These are phyloP conservation scores for Furcifer pardalis DNA, from an alignment of 2,797 vertebrate species.

Conservation along the genomic window DNA sequence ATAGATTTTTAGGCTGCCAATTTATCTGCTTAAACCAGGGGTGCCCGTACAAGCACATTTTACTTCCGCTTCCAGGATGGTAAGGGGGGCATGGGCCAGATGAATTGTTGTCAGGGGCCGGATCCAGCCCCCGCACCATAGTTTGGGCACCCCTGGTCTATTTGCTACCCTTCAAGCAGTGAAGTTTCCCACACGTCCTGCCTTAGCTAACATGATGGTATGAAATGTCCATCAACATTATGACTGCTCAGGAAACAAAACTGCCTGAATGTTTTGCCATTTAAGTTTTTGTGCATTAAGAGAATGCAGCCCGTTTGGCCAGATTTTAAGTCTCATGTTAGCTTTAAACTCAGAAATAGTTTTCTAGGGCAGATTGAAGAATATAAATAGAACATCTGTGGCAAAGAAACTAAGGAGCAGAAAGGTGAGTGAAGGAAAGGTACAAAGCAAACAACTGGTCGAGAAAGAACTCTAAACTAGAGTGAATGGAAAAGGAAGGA, in stretches of 20 bases:
- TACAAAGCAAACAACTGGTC: neutral
- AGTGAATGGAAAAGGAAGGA: neutral
- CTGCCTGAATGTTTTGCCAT: neutral
- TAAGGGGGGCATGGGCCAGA: no score
- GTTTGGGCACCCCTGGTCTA: no score
- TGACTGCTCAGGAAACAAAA: neutral
- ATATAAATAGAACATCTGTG: neutral
- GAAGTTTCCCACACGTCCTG: neutral
- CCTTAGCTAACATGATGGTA: neutral
- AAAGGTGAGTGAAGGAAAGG: neutral
- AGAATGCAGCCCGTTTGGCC: neutral
- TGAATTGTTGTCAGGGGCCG: no score
- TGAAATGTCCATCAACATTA: neutral
- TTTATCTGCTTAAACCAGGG: no score
- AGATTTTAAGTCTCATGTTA: neutral
- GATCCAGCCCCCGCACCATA: no score
- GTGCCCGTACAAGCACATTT: no score
- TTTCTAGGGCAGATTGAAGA: neutral
- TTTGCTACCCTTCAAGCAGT: neutral
- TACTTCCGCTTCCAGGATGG: no score
- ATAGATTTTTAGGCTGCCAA: no score
- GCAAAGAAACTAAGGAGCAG: neutral
- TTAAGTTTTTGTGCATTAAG: neutral
- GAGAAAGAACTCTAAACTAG: no score
- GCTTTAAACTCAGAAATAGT: neutral